phyloP scores from a whole-genome alignment of 1,140 invertebrate species.

The Nomia melanderi region DNA sequence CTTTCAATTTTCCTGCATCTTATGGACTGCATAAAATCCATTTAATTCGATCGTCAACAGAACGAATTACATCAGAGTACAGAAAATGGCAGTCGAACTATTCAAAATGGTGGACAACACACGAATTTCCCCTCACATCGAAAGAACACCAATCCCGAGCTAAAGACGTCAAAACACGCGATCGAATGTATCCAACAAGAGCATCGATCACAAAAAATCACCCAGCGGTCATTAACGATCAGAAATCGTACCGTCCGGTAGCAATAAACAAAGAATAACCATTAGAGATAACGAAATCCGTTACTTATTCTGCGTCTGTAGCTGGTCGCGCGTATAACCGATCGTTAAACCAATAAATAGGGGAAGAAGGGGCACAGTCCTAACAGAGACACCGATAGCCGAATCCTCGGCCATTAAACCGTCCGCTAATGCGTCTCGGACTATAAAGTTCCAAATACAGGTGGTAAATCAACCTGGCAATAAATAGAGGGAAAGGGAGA shows the following conservation, averaged over 20 bases:
- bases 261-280: slow-evolving; percentile 24
- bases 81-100: no score
- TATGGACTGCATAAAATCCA: no score
- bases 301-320: background rate
- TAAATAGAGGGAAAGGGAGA: slow-evolving; percentile 3
- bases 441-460: slow-evolving; percentile 48
- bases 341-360: slow-evolving; percentile 39
- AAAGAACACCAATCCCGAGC: no score
- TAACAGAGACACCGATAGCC: slow-evolving; percentile 24
- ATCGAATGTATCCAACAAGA: no score
- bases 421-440: slow-evolving; percentile 29
- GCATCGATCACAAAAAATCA: no score
- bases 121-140: no score
- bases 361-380: background rate
- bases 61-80: no score
- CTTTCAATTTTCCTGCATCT: no score
- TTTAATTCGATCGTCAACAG: no score
- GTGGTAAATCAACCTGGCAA: slow-evolving; percentile 35
- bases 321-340: background rate
- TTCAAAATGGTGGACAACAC: no score
- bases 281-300: slow-evolving; percentile 47
- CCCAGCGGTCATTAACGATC: background rate
- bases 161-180: no score
- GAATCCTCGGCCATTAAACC: slow-evolving; percentile 40
- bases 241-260: background rate